Evolutionary conservation across 1,140 invertebrate species (phyloP).

Genomic region (Euura saliciscinereae): DNA sequence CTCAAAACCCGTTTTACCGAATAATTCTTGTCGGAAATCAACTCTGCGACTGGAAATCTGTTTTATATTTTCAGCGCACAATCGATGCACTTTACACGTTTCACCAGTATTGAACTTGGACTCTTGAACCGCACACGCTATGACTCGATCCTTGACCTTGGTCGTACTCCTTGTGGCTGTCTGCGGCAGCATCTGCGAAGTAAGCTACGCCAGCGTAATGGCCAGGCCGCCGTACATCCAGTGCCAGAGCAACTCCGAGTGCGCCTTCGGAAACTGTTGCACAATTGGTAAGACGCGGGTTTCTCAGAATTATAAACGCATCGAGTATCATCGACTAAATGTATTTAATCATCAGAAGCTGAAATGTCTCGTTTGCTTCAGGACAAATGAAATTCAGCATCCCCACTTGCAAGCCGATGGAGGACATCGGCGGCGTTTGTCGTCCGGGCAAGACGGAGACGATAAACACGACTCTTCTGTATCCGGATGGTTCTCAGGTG

Average conservation of each 20-base stretch:
- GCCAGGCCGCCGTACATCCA: neutral
- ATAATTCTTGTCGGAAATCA: no score
- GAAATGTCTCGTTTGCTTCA: constrained; percentile 17
- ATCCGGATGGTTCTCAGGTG: constrained; percentile 33
- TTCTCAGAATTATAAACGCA: neutral
- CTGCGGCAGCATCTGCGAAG: neutral
- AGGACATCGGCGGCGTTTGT: constrained; percentile 31
- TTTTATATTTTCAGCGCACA: no score
- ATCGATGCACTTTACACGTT: neutral
- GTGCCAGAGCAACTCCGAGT: constrained; percentile 28
- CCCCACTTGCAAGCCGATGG: constrained; percentile 33
- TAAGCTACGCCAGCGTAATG: neutral
- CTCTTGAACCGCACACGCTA: neutral
- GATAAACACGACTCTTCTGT: constrained; percentile 28
- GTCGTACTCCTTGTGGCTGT: neutral
- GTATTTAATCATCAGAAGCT: neutral
- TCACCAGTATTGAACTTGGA: neutral
- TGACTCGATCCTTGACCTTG: constrained; percentile 10
- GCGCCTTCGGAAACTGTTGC: constrained; percentile 27
- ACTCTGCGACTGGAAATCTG: no score
- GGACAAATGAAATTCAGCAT: constrained; percentile 31
- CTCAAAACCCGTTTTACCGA: no score
- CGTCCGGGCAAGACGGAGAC: constrained; percentile 20
- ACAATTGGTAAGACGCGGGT: constrained; percentile 24
- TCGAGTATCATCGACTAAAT: neutral